These are phyloP conservation scores for Blomia tropicalis DNA, from an alignment of 2,888 invertebrate genomes.

Conservation along the genomic window DNA sequence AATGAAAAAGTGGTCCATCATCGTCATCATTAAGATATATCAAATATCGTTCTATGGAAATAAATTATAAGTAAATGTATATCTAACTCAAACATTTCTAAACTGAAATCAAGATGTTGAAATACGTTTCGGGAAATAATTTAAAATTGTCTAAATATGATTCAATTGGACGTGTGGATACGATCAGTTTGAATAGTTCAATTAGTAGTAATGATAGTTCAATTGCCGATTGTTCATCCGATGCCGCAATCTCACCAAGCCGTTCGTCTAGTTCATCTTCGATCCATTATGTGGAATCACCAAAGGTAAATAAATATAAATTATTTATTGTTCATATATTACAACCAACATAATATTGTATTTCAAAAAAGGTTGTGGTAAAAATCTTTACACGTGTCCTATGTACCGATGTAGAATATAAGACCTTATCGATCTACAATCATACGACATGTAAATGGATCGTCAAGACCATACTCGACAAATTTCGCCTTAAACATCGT, in stretches of 20 bases:
- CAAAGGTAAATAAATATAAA: conserved; percentile 14
- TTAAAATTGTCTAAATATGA: conserved; percentile 4
- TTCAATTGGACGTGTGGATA: conserved; percentile 22
- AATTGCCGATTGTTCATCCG: conserved; percentile 26
- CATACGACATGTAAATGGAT: conserved; percentile 73
- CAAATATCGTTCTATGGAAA: neutral
- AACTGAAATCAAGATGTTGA: conserved; percentile 2
- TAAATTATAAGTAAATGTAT: too few relatives aligned
- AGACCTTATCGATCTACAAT: conserved; percentile 74
- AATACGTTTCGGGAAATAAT: conserved; percentile 17
- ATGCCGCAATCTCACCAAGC: conserved; percentile 16
- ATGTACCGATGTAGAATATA: conserved; percentile 84
- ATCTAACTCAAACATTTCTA: neutral
- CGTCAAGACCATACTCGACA: conserved; percentile 62
- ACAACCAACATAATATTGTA: neutral
- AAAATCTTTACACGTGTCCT: conserved; percentile 77
- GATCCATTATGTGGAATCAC: conserved; percentile 25
- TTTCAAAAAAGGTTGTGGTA: conserved; percentile 27
- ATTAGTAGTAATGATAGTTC: conserved; percentile 25
- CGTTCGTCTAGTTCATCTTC: conserved; percentile 29
- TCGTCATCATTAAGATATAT: neutral
- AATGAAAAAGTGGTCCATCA: neutral
- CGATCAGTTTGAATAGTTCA: conserved; percentile 28
- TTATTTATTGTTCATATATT: neutral
- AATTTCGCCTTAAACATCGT: conserved; percentile 75